Base-by-base conservation (phyloP, 1,140 invertebrate species). In the Pteromalus puparum region DNA sequence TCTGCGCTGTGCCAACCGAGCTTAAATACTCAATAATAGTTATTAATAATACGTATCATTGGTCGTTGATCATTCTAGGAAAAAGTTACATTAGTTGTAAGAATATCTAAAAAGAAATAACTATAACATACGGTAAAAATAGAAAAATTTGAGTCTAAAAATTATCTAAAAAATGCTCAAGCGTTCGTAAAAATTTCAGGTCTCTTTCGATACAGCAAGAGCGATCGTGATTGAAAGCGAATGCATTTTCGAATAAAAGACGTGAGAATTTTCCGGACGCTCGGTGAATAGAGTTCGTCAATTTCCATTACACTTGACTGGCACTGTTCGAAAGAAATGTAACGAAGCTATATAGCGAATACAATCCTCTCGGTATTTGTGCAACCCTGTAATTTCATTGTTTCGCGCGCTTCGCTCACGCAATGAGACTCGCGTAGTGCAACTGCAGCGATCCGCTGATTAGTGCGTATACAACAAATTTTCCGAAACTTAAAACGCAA, bases 21-120 rank as follows among this genome's bases (percentile, higher is more conserved):
- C 38, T 78, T 34, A 74, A 78, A 78, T 78, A 65, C 53, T 78
- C 48, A 82, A 65, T 42, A 76, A 28, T 76, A 48, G 74, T 38
- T 61, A 61, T 28, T 28, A 24, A 76, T 48, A 46, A 76, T 48
- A 46, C 26, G 42, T 53, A 53, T 76, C 74, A 48, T 46, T 76
- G 38, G 74, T 26, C 34, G 34, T 76, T 38, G 34, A 74, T 42
- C 28, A 0, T 42, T 42, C 30, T 74, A 42, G 72, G 72, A 53
- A 76, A 76, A 76, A 76, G 48, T 76, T 48, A 76, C 74, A 76
- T 24, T 76, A 53, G 6, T 48, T 48, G 34, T 61, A 48, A 46
- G 74, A 76, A 28, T 48, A 76, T 21, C 30, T 74, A 42, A 74
- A 73, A 74, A 30, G 28, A 70, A 70, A 70, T 74, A 38, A 7